These are phyloP conservation scores for Leptoteleia sp. DNA, from an alignment of 1,140 invertebrate species.

Conservation along the genomic window DNA sequence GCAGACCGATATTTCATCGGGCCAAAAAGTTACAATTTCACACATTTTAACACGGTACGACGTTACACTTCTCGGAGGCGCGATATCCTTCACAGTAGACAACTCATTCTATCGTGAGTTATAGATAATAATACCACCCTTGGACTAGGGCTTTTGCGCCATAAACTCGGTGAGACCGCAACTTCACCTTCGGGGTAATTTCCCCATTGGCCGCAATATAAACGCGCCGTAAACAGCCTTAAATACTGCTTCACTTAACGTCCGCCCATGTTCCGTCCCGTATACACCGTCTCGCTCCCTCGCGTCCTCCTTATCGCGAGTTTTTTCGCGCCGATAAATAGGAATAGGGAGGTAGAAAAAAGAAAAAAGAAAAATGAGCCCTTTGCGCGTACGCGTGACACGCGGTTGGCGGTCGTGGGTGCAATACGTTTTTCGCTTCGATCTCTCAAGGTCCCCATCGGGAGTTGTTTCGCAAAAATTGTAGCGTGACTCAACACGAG, in stretches of 20 bases:
- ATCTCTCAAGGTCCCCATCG: slow-evolving; percentile 44
- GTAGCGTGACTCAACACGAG: too few relatives aligned
- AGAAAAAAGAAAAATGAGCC: too few relatives aligned
- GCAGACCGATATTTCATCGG: slow-evolving; percentile 23
- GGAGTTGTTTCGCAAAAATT: too few relatives aligned
- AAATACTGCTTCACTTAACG: slow-evolving; percentile 60
- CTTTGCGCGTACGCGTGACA: slow-evolving; percentile 53
- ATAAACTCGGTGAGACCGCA: slow-evolving; percentile 68
- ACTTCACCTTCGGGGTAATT: slow-evolving; percentile 66
- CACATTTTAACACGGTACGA: slow-evolving; percentile 8
- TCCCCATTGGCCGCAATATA: slow-evolving; percentile 34
- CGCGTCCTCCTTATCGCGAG: slow-evolving; percentile 33
- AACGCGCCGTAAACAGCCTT: slow-evolving; percentile 53
- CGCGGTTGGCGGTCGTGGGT: slow-evolving; percentile 45
- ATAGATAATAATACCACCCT: slow-evolving; percentile 69
- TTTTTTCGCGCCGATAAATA: too few relatives aligned
- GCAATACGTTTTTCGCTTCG: slow-evolving; percentile 39
- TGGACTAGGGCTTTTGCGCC: slow-evolving; percentile 49
- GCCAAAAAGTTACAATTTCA: background rate
- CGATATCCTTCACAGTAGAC: slow-evolving; percentile 24
- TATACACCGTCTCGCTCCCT: too few relatives aligned
- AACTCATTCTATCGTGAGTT: slow-evolving; percentile 44
- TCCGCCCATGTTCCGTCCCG: slow-evolving; percentile 51
- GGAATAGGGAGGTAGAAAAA: too few relatives aligned
- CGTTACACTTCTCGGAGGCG: background rate